Conservation (phyloP, 1,140 invertebrate species). For the Octopus sinensis region DNA sequence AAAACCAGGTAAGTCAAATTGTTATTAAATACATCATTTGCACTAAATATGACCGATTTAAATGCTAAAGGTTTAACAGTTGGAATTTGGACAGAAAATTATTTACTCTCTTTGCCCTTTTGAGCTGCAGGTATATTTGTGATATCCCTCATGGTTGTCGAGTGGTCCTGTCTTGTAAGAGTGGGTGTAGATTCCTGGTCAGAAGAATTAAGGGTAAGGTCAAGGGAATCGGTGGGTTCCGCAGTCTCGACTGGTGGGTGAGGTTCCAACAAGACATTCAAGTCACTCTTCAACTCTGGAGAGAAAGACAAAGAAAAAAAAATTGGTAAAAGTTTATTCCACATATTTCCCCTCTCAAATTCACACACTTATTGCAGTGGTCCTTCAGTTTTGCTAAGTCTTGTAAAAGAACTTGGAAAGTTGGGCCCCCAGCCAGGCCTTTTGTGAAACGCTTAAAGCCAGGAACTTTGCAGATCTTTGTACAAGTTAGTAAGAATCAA, state of each 20-base stretch:
- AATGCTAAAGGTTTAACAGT: too few species aligned
- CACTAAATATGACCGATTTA: too few species aligned
- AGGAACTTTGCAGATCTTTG: too few species aligned
- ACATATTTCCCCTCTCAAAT: background rate
- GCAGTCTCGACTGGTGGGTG: slow-evolving; percentile 36
- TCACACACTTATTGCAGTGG: background rate
- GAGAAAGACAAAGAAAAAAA: background rate
- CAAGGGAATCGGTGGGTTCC: slow-evolving; percentile 25
- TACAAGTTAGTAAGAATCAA: background rate
- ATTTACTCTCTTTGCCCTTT: too few species aligned
- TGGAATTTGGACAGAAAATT: too few species aligned
- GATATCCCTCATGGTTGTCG: background rate
- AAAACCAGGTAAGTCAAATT: too few species aligned
- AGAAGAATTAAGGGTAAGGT: slow-evolving; percentile 17
- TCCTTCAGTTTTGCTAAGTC: background rate
- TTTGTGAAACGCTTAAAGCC: too few species aligned
- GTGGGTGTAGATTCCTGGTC: background rate
- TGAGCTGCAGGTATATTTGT: background rate
- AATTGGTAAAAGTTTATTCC: background rate
- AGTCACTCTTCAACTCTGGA: slow-evolving; percentile 40
- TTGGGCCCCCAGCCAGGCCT: too few species aligned
- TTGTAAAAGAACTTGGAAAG: background rate
- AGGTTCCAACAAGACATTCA: slow-evolving; percentile 44
- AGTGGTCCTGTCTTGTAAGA: background rate
- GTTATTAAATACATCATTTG: too few species aligned